Base-by-base conservation (phyloP, 2,888 invertebrate genomes). In the Sepiola atlantica region DNA sequence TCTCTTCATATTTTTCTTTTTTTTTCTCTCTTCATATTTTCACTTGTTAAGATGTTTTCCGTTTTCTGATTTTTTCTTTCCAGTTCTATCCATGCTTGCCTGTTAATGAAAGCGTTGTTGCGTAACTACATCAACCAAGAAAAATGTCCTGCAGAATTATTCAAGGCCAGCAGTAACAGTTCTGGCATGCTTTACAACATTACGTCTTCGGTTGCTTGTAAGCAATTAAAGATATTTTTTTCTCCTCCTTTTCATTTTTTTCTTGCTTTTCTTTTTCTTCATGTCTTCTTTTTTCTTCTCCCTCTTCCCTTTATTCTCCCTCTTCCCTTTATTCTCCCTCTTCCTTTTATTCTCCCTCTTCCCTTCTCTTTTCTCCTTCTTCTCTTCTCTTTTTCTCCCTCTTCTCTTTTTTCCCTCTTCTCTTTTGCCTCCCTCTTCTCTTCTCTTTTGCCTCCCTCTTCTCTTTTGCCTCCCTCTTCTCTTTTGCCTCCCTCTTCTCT, bases 61-160 rank as follows among this genome's bases (percentile, higher is more conserved):
- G 8, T 45, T 4, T 45, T 45, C 20, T 35, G 32, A 35, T 55
- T 18, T 93, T 93, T 55, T 54, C 14, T 93, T 96, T 95, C 45
- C 95, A 97, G 97, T 97, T 98, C 98, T 12, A 98, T 98, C 96
- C 98, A 98, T 97, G 98, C 98, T 0, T 98, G 98, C 0, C 97
- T 98, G 55, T 97, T 99, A 94, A 98, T 99, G 95, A 98, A 98
- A 97, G 98, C 98, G 0, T 97, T 99, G 94, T 97, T 99, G 91
- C 98, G 98, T 96, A 98, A 97, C 95, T 97, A 97, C 95, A 96
- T 97, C 20, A 96, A 97, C 57, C 97, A 97, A 95, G 96, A 97
- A 94, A 97, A 97, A 95, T 97, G 97, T 95, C 97, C 97, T 0
- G 95, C 96, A n/a, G 96, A 97, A 94, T 95, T 97, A 91, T 96